Conservation (phyloP, 2,797 vertebrate species). For the Phyllotis vaccarum region DNA sequence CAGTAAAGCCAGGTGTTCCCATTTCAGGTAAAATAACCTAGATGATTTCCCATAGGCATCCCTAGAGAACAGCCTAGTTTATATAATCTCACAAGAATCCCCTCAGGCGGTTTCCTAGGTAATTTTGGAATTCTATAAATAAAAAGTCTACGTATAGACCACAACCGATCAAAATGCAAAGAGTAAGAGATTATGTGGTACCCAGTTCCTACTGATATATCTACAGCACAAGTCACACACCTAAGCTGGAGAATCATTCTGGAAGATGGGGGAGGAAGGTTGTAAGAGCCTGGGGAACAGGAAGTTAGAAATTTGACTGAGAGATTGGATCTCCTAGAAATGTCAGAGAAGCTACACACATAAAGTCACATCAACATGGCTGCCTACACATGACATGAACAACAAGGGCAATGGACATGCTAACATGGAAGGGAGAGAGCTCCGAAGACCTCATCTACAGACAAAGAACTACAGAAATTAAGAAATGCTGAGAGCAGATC, state of each 20-base stretch:
- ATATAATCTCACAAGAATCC: background rate
- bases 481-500: background rate
- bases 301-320: too few species aligned
- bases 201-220: background rate
- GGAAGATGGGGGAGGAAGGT: too few species aligned
- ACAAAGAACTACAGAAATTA: background rate
- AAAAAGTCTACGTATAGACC: background rate
- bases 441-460: too few species aligned
- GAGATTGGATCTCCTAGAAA: background rate
- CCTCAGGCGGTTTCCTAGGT: background rate
- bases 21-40: background rate
- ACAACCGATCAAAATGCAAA: background rate
- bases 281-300: background rate
- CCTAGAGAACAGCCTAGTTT: background rate
- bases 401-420: too few species aligned
- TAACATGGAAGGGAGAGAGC: too few species aligned
- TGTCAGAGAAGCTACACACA: background rate
- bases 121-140: background rate
- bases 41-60: background rate
- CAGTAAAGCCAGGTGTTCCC: background rate
- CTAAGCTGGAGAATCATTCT: background rate
- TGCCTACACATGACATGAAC: background rate
- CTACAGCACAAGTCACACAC: background rate
- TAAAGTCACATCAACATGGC: background rate
- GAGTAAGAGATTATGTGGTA: background rate